Percentiles rank a stretch among this genome's conserved stretches.
These are phyloP conservation scores for Agonopterix heracliana DNA, from an alignment of 2,888 invertebrate species.

Conservation along the genomic window DNA sequence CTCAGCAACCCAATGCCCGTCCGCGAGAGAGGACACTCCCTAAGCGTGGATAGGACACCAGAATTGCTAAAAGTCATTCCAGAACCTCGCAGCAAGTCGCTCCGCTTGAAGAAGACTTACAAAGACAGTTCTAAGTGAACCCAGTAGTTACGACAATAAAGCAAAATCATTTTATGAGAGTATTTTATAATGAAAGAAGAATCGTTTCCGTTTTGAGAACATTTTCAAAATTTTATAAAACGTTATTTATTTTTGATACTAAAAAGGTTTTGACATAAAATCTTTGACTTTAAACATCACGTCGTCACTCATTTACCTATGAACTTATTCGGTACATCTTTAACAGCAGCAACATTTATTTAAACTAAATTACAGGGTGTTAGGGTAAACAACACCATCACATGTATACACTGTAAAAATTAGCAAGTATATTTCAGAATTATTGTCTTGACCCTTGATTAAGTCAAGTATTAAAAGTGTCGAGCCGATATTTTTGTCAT, in stretches of 20 bases:
- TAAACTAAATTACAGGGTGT: no score
- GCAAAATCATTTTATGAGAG: not conserved
- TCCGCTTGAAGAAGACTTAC: slow-evolving; percentile 47
- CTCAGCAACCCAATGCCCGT: slow-evolving; percentile 26
- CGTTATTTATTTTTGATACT: slow-evolving; percentile 39
- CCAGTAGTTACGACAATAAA: not conserved
- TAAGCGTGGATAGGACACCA: slow-evolving; percentile 49
- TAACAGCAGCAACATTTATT: no score
- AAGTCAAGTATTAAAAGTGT: no score
- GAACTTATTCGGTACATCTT: no score
- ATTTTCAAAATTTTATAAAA: slow-evolving; percentile 9
- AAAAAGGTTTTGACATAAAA: slow-evolving; percentile 9
- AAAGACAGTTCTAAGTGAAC: slow-evolving; percentile 22
- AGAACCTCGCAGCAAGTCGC: slow-evolving; percentile 61
- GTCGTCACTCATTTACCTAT: no score
- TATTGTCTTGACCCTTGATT: no score
- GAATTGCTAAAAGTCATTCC: slow-evolving; percentile 35
- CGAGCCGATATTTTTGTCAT: no score
- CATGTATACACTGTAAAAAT: no score
- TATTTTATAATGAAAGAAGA: no score
- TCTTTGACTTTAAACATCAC: no score
- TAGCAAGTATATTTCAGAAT: no score
- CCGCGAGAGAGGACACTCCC: slow-evolving; percentile 54
- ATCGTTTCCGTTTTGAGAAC: not conserved
- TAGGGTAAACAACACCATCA: no score